Percentiles rank a stretch among this genome's conserved stretches.
Conservation (phyloP, 1,140 invertebrate species). For the Hestina assimilis region DNA sequence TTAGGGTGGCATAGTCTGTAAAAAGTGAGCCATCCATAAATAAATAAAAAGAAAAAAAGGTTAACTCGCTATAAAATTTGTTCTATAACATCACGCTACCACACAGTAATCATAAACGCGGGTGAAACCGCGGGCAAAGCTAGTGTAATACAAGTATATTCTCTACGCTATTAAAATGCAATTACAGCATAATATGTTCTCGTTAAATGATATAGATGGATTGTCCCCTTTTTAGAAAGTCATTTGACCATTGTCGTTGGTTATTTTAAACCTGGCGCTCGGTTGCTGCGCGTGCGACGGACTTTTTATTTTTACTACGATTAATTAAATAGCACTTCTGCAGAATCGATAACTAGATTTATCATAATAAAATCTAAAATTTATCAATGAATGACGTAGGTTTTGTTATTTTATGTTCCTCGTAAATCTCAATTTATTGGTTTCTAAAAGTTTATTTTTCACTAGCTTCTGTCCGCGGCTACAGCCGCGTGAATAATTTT, state of each 20-base stretch:
- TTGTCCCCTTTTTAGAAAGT: slow-evolving; percentile 12
- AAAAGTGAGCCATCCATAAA: too few species aligned
- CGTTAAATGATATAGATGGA: slow-evolving; percentile 4
- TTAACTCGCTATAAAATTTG: too few species aligned
- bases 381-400: slow-evolving; percentile 17
- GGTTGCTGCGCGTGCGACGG: slow-evolving; percentile 42
- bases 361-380: neutral
- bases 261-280: slow-evolving; percentile 58
- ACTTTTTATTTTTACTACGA: slow-evolving; percentile 27
- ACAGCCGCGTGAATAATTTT: too few species aligned
- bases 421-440: neutral
- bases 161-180: neutral
- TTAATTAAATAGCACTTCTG: slow-evolving; percentile 42
- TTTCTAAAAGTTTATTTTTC: neutral
- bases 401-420: neutral
- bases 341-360: slow-evolving; percentile 27
- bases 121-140: too few species aligned
- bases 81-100: too few species aligned
- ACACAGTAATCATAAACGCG: too few species aligned
- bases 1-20: too few species aligned
- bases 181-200: too few species aligned
- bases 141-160: too few species aligned
- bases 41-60: too few species aligned
- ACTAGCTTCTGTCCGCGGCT: too few species aligned
- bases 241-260: slow-evolving; percentile 59